phyloP scores from a whole-genome alignment of 2,888 invertebrate genomes.

The Agriotes lineatus region DNA sequence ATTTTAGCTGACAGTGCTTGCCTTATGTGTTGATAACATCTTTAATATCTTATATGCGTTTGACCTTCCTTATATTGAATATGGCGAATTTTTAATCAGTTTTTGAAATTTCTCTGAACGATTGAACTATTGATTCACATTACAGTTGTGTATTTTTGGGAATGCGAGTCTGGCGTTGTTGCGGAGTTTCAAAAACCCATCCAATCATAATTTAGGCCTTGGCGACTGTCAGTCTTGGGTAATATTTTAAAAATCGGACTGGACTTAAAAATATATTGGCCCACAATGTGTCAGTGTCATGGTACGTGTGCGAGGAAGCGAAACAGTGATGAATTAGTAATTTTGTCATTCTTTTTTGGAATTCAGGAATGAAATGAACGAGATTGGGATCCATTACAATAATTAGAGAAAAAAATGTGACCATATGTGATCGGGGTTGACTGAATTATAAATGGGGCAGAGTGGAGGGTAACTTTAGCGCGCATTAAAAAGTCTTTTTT shows the following conservation, averaged over 20 bases:
- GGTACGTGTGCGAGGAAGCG: constrained; percentile 26
- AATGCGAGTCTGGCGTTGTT: too few species aligned
- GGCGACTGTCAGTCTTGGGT: too few species aligned
- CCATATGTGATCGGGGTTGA: constrained; percentile 62
- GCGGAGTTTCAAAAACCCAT: too few species aligned
- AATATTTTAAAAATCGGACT: background rate
- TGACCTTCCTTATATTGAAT: too few species aligned
- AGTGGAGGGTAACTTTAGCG: constrained; percentile 57
- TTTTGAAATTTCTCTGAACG: too few species aligned
- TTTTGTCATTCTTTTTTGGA: constrained; percentile 59
- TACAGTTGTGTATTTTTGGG: too few species aligned
- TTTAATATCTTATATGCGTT: too few species aligned
- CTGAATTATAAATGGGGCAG: constrained; percentile 61
- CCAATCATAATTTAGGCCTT: too few species aligned
- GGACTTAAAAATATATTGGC: constrained; percentile 23
- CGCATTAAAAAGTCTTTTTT: constrained; percentile 56
- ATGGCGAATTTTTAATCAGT: too few species aligned
- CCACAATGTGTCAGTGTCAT: constrained; percentile 27
- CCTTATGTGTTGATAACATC: too few species aligned
- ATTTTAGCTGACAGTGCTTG: too few species aligned
- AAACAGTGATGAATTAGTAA: constrained; percentile 54
- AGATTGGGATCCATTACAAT: constrained; percentile 63
- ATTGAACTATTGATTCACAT: too few species aligned
- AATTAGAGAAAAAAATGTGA: constrained; percentile 61
- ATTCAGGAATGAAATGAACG: constrained; percentile 62